Evolutionary conservation across 1,140 invertebrate species (phyloP).

Genomic region (Gonatopus flavifemur): DNA sequence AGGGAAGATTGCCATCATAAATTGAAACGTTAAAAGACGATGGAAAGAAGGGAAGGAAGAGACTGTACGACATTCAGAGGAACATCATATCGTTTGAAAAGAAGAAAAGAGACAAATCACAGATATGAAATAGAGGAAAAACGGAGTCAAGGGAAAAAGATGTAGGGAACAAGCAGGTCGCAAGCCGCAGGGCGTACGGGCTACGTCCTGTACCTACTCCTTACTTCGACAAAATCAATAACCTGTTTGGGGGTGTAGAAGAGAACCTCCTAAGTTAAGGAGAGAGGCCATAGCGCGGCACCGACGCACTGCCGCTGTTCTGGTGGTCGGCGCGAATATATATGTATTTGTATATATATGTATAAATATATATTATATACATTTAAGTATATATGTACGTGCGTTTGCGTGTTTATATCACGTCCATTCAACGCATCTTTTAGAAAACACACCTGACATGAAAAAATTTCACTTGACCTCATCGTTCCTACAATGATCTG

Average conservation of each 20-base stretch:
- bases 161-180: constrained; percentile 34
- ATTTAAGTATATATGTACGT: no score
- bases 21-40: no score
- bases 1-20: no score
- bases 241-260: constrained; percentile 50
- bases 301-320: constrained; percentile 32
- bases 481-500: no score
- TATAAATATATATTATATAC: no score
- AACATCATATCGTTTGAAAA: neutral
- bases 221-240: constrained; percentile 55
- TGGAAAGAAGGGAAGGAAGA: constrained; percentile 1
- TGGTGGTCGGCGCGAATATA: constrained; percentile 32
- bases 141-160: constrained; percentile 17
- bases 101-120: neutral
- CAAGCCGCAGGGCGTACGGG: constrained; percentile 43
- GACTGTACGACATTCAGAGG: neutral
- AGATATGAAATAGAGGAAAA: constrained; percentile 3
- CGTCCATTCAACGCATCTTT: no score
- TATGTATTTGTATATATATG: no score
- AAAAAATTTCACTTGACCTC: no score
- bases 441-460: no score
- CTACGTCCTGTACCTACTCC: constrained; percentile 43
- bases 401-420: no score
- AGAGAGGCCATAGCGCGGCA: constrained; percentile 36
- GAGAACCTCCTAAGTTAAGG: constrained; percentile 49